phyloP scores from a whole-genome alignment of 2,797 vertebrate genomes.

The Ctenochaetus hawaiiensis region DNA sequence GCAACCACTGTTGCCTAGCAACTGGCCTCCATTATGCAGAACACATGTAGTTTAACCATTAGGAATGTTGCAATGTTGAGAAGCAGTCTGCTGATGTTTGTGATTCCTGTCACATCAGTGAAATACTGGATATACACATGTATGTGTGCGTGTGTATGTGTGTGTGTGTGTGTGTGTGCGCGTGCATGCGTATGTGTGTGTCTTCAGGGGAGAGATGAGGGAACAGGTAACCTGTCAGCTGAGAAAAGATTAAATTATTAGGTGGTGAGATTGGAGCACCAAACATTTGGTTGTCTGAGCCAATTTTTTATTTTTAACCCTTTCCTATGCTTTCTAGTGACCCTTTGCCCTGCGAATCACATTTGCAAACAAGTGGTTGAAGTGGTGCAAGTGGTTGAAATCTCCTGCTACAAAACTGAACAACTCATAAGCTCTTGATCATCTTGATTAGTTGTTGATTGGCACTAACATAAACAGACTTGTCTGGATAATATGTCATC shows the following conservation, averaged over 20 bases:
- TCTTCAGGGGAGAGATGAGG: neutral
- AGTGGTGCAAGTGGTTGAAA: no score
- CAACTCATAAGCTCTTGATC: no score
- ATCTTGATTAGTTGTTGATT: no score
- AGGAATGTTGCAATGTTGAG: conserved; percentile 48
- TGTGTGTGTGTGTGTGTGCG: conserved; percentile 22
- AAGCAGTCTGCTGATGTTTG: conserved; percentile 19
- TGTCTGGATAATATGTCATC: no score
- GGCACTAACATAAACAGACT: no score
- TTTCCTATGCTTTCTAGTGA: no score
- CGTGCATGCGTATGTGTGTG: conserved; percentile 2
- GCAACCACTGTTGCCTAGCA: conserved; percentile 87
- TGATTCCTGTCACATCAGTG: conserved; percentile 8
- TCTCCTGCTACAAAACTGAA: no score
- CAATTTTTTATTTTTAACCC: no score
- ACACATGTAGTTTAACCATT: conserved; percentile 67
- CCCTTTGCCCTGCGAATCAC: no score
- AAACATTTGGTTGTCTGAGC: neutral
- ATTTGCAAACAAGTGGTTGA: no score
- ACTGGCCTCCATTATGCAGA: conserved; percentile 72
- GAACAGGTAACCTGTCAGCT: conserved; percentile 7
- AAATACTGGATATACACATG: conserved; percentile 5
- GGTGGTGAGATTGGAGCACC: neutral
- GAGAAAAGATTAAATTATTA: conserved; percentile 1
- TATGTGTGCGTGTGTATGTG: conserved; percentile 16